Evolutionary conservation across 1,140 invertebrate species (phyloP).

Genomic region (Procambarus virginalis): DNA sequence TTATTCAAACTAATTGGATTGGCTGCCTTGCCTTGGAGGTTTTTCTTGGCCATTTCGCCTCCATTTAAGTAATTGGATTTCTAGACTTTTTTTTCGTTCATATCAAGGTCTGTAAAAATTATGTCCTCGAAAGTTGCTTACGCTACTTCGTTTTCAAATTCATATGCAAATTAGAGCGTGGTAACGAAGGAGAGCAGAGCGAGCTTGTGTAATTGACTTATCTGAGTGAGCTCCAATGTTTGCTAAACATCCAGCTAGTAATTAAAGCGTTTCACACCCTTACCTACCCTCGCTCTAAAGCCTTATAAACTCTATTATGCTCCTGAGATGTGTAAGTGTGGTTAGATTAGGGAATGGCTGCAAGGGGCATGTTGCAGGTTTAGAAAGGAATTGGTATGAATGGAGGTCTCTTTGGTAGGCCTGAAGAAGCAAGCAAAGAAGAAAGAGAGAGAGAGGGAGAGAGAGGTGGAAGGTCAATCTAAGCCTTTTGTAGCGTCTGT

Average conservation of each 20-base stretch:
- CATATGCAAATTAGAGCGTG: slow-evolving; percentile 26
- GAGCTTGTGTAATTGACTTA: slow-evolving; percentile 17
- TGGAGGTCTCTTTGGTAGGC: not conserved
- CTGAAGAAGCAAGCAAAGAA: too few relatives aligned
- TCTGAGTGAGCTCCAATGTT: slow-evolving; percentile 19
- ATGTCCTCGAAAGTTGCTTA: not conserved
- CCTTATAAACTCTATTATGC: not conserved
- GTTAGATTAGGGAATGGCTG: not conserved
- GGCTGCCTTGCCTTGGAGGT: not conserved
- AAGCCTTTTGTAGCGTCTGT: not conserved
- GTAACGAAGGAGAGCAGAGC: not conserved
- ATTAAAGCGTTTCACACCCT: slow-evolving; percentile 10
- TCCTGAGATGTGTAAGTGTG: not conserved
- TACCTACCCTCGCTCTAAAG: not conserved
- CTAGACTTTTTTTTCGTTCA: not conserved
- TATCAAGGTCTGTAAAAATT: not conserved
- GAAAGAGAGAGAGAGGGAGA: not conserved
- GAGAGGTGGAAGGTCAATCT: not conserved
- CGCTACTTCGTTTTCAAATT: slow-evolving; percentile 4
- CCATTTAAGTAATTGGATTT: not conserved
- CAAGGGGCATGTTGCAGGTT: not conserved
- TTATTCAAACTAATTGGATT: not conserved
- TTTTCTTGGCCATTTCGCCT: not conserved
- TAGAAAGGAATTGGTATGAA: not conserved
- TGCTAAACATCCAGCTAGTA: slow-evolving; percentile 9